phyloP scores from a whole-genome alignment of 2,888 invertebrate species.

The Phyllotreta cruciferae region DNA sequence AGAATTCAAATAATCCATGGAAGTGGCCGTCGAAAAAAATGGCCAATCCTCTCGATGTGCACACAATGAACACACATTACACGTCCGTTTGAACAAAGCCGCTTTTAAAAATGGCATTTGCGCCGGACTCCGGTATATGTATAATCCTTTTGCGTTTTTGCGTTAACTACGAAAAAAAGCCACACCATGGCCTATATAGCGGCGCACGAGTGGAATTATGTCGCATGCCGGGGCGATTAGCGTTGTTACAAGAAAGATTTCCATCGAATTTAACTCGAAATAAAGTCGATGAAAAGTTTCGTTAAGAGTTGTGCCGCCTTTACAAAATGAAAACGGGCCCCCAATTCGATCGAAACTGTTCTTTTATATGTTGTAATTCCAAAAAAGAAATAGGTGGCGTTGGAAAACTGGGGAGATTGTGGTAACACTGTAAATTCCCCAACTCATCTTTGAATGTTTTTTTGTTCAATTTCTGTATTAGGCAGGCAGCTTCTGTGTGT shows the following conservation, averaged over 20 bases:
- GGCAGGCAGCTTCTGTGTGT: too few relatives aligned
- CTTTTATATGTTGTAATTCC: too few relatives aligned
- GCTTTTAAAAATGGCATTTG: constrained; percentile 27
- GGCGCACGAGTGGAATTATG: constrained; percentile 17
- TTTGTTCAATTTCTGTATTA: too few relatives aligned
- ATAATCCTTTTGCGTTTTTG: constrained; percentile 24
- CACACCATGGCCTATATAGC: constrained; percentile 9
- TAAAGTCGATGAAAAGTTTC: constrained; percentile 14
- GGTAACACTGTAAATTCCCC: too few relatives aligned
- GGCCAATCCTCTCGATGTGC: constrained; percentile 15
- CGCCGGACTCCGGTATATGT: constrained; percentile 15
- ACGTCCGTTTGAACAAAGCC: constrained; percentile 24
- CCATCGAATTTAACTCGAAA: constrained; percentile 3
- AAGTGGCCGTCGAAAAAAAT: constrained; percentile 17
- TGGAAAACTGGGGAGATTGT: too few relatives aligned
- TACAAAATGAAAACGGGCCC: too few relatives aligned
- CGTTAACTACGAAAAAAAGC: too few relatives aligned
- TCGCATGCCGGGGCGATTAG: constrained; percentile 16
- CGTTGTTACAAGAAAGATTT: constrained; percentile 9
- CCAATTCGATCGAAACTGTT: too few relatives aligned
- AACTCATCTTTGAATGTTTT: too few relatives aligned
- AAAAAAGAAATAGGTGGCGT: too few relatives aligned
- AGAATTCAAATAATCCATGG: constrained; percentile 2
- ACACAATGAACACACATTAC: constrained; percentile 21
- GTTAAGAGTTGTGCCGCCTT: too few relatives aligned